Evolutionary conservation across 2,113 vertebrate species (phyloP).

Genomic region (Eptatretus burgeri): DNA sequence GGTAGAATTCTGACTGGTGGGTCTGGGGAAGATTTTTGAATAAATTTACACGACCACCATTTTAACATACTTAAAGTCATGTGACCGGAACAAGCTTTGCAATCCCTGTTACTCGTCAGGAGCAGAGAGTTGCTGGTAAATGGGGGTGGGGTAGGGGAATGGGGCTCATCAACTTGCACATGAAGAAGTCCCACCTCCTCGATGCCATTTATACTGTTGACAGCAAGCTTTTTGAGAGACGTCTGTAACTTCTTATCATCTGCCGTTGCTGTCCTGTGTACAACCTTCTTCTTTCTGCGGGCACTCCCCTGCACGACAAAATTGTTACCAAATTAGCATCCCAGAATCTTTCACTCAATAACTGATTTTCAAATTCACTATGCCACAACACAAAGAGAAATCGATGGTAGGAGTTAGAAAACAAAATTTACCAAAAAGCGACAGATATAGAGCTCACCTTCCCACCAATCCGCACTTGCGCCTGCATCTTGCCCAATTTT

Average conservation of each 20-base stretch:
- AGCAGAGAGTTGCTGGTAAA: no score
- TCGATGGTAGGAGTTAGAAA: rapidly evolving
- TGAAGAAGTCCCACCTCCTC: constrained; percentile 39
- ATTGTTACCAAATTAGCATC: not conserved
- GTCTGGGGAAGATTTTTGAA: no score
- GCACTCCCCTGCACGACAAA: constrained; percentile 41
- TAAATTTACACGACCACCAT: no score
- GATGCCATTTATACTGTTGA: constrained; percentile 92
- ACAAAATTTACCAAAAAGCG: not conserved
- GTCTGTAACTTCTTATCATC: constrained; percentile 97
- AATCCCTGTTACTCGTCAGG: no score
- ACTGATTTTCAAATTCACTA: not conserved
- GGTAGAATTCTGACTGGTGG: no score
- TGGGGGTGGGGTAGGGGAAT: no score
- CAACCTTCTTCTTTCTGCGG: constrained; percentile 98
- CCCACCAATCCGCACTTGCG: constrained; percentile 97
- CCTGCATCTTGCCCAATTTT: constrained; percentile 88
- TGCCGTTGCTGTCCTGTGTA: constrained; percentile 86
- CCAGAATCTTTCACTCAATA: not conserved
- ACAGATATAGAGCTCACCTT: constrained; percentile 36
- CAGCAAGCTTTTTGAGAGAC: constrained; percentile 83
- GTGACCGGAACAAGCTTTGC: no score
- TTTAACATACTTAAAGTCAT: no score
- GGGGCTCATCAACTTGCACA: no score
- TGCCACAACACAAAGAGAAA: not conserved